Evolutionary conservation across 2,797 vertebrate genomes (phyloP).

Genomic region (Darevskia nairensis): DNA sequence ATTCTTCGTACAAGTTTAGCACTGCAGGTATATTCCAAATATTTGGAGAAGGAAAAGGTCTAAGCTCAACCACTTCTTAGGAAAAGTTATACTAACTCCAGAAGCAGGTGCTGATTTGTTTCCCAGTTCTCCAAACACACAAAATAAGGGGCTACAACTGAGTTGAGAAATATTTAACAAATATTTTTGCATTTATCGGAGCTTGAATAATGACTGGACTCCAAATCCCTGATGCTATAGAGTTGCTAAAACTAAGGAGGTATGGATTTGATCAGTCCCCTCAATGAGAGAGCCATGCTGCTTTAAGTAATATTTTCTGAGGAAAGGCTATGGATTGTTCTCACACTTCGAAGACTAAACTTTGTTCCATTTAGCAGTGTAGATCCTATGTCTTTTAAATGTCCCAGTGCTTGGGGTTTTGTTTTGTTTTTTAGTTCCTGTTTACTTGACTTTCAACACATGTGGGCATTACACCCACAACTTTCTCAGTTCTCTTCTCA

Average conservation of each 20-base stretch:
- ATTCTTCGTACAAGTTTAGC: background rate
- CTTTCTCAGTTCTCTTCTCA: background rate
- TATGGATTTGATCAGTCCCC: background rate
- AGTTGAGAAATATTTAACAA: background rate
- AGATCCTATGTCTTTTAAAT: background rate
- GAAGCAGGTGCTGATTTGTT: background rate
- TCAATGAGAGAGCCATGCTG: background rate
- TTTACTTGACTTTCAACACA: background rate
- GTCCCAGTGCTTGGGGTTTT: background rate
- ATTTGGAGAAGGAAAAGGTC: background rate
- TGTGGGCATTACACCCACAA: background rate
- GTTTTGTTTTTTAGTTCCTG: background rate
- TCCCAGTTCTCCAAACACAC: background rate
- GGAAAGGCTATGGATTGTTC: background rate
- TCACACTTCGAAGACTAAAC: background rate
- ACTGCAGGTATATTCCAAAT: background rate
- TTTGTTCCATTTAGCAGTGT: background rate
- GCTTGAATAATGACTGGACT: background rate
- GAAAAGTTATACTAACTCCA: too few relatives aligned
- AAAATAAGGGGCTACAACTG: background rate
- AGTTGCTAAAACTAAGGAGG: background rate
- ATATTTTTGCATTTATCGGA: background rate
- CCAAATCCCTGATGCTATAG: background rate
- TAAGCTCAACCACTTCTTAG: background rate
- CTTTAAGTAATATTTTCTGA: background rate